These are phyloP conservation scores for Noctua janthe DNA, from an alignment of 2,888 invertebrate genomes.

Conservation along the genomic window DNA sequence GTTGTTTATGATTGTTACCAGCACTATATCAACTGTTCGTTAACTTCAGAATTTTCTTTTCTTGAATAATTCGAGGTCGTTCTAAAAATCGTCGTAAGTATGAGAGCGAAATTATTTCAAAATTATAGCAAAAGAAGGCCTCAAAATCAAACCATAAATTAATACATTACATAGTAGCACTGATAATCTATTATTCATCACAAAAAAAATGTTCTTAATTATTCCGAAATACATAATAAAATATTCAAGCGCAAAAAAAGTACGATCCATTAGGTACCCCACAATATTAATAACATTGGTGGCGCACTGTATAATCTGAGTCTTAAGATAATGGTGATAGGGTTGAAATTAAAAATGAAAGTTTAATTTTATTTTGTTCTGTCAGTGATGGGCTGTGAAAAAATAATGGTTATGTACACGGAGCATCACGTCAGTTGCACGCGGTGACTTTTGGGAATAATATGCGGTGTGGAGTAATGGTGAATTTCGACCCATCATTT, in stretches of 20 bases:
- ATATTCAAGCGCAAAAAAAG: conserved; percentile 65
- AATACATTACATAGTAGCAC: not conserved
- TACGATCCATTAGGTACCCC: conserved; percentile 62
- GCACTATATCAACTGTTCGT: not conserved
- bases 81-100: not conserved
- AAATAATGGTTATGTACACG: conserved; percentile 76
- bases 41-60: not conserved
- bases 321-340: conserved; percentile 48
- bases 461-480: conserved; percentile 46
- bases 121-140: not conserved
- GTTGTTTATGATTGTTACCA: not conserved
- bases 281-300: conserved; percentile 62
- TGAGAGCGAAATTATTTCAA: not conserved
- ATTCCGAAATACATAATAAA: conserved; percentile 55
- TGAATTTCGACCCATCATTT: conserved; percentile 39
- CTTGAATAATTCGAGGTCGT: not conserved
- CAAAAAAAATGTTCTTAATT: conserved; percentile 48
- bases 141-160: conserved; percentile 24
- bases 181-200: conserved; percentile 40
- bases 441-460: conserved; percentile 66
- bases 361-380: conserved; percentile 71
- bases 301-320: conserved; percentile 35
- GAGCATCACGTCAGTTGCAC: conserved; percentile 75
- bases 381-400: conserved; percentile 75
- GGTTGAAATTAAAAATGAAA: conserved; percentile 59